Evolutionary conservation across 2,113 vertebrate species (phyloP), one percentile per base, ranked within the genome.

Genomic region (Brachionichthys hirsutus): DNA sequence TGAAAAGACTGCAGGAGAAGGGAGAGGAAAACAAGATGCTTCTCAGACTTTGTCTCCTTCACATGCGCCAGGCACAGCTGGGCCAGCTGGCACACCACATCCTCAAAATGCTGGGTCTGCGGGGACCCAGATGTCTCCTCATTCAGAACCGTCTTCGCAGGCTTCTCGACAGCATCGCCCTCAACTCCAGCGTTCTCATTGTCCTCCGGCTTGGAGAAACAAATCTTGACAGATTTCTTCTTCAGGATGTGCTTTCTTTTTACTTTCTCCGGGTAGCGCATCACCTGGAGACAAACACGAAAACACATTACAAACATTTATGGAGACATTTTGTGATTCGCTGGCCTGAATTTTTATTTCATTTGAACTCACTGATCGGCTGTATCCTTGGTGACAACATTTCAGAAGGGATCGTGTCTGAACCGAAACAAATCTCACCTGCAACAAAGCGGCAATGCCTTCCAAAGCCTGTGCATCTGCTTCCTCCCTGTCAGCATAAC

Each of bases 1-100:
- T 94, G 91, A 83, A 98, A 99, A 3, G 88, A 89, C 17, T 51
- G 88, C 19, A 98, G 90, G 18, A 98, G 85, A 13, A 88, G 90
- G 18, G 95, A 94, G 55, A 99, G 92, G 82, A 98, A 98, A 61
- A 87, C 87, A 41, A 98, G 89, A 82, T 99, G 96, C 15, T 65
- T 85, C 67, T 95, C 93, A 0, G 96, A 98, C 59, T 88, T 91
- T 17, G 86, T 92, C 66, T 94, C 89, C 20, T 87, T 93, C 73
- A 95, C 87, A 61, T 94, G 94, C 16, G 88, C 91, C 82, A 98
- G 89, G 72, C 93, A 95, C 54, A 96, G 83, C 62, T 93, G 91
- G 5, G 93, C 93, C 64, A 97, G 90, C 73, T 75, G 92, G 84
- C 94, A 98, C 49, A 97, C 94, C 24, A 95, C 87, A 47, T 92